These are phyloP conservation scores for Eueides isabella DNA, from an alignment of 1,140 invertebrate species.

Conservation along the genomic window DNA sequence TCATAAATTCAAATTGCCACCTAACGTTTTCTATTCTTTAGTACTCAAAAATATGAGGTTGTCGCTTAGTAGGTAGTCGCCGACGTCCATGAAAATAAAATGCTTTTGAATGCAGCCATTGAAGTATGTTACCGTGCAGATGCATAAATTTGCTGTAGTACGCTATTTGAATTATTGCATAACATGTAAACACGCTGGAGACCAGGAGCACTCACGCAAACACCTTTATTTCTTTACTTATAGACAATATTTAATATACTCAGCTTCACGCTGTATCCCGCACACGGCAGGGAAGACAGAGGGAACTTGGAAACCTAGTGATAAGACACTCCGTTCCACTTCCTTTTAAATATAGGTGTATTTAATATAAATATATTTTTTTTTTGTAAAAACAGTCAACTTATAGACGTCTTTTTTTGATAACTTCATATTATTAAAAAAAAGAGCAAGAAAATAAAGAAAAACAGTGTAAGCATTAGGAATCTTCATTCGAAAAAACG, in stretches of 20 bases:
- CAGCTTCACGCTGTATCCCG: too few relatives aligned
- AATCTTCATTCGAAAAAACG: too few relatives aligned
- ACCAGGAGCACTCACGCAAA: constrained; percentile 55
- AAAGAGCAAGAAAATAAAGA: too few relatives aligned
- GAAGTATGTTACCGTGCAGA: constrained; percentile 74
- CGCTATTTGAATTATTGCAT: constrained; percentile 78
- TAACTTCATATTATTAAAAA: too few relatives aligned
- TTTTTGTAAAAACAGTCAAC: too few relatives aligned
- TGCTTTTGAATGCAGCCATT: constrained; percentile 76
- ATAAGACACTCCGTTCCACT: too few relatives aligned
- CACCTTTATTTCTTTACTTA: constrained; percentile 60
- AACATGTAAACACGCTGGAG: constrained; percentile 77
- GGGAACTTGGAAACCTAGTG: too few relatives aligned
- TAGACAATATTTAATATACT: constrained; percentile 54
- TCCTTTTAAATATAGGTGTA: too few relatives aligned
- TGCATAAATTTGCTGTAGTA: constrained; percentile 76
- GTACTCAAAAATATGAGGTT: constrained; percentile 64
- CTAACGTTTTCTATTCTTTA: background rate
- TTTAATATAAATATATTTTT: too few relatives aligned
- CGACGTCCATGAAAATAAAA: constrained; percentile 75
- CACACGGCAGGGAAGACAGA: too few relatives aligned
- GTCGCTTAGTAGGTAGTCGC: constrained; percentile 45
- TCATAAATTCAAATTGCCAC: constrained; percentile 65
- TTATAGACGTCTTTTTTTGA: too few relatives aligned
- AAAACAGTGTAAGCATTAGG: too few relatives aligned